A percentile compares a stretch with the other conserved stretches of the same genome.
These are phyloP conservation scores for Chloromyia formosa DNA, from an alignment of 2,888 invertebrate species.

Conservation along the genomic window DNA sequence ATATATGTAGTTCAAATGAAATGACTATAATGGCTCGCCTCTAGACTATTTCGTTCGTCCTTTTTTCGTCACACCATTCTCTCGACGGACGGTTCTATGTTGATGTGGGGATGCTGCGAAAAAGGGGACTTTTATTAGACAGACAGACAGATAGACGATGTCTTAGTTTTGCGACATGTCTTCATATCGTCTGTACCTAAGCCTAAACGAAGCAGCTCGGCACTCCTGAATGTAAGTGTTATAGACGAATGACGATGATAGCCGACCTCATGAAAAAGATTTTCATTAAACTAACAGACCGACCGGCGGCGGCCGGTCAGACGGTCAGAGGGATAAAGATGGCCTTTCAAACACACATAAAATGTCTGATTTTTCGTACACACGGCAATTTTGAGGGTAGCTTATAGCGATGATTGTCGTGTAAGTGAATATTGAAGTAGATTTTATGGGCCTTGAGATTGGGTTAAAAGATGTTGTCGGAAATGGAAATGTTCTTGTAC, in stretches of 20 bases:
- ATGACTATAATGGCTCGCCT: constrained; percentile 14
- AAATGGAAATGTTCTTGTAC: no score
- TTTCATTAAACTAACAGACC: constrained; percentile 26
- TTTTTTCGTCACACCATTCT: neutral
- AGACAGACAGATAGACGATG: constrained; percentile 24
- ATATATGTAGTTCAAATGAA: constrained; percentile 37
- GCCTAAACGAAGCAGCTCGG: no score
- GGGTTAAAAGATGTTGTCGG: neutral
- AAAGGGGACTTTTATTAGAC: constrained; percentile 37
- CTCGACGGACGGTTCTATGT: neutral
- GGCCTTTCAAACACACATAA: constrained; percentile 15
- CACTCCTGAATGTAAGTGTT: no score
- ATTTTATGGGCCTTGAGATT: neutral
- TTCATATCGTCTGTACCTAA: no score
- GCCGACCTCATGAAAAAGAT: neutral
- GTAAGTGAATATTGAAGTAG: constrained; percentile 35
- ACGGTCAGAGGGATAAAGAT: neutral
- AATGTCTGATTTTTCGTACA: constrained; percentile 20
- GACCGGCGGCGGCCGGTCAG: neutral
- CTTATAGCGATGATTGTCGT: constrained; percentile 13
- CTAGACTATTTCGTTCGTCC: constrained; percentile 2
- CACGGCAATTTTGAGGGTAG: neutral
- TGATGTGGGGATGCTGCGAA: constrained; percentile 4
- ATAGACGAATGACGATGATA: neutral
- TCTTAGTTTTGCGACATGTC: constrained; percentile 31